Base-by-base conservation (phyloP, 2,888 invertebrate genomes). In the Autographa gamma region DNA sequence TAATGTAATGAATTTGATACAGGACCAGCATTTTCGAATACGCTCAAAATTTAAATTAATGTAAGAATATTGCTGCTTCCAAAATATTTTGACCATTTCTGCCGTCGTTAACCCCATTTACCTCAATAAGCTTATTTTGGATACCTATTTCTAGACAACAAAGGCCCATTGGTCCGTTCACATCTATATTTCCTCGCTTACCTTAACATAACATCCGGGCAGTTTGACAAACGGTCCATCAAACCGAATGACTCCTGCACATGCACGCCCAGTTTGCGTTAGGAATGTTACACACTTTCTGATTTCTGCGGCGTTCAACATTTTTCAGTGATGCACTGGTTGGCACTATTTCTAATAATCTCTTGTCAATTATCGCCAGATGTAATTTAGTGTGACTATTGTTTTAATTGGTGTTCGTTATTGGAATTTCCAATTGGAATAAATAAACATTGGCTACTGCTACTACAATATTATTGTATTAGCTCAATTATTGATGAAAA, bases 201-300 rank as follows among this genome's bases (percentile, higher is more conserved):
- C 34, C 41, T 62, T 32, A 64, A 63, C 62, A 79, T 67, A 76
- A 67, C 71, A 79, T 77, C 76, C 76, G 71, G 48, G 64, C 64
- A 32, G 61, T 67, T 62, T 63, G 80, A 58, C 64, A 71, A 79
- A 76, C 48, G 59, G 41, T 52, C 19, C 31, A 31, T 59, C 38
- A 64, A 54, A 41, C n/a, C 54, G n/a, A 56, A 25, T 63, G 16
- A 31, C 32, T 32, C 32, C 14, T 32, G 31, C 31, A 59, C 59
- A 59, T 32, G 58, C 19, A 14, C 31, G 7, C 14, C 18, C 14
- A 32, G 16, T n/a, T 16, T n/a, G 32, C 16, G 16, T 16, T 31
- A 31, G 59, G 31, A 32, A 16, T 32, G 32, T 14, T 59, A 11
- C 16, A 32, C 32, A 59, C 32, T 16, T 16, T 59, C 32, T 25